A percentile compares a stretch with the other conserved stretches of the same genome.
Evolutionary conservation across 1,140 invertebrate genomes (phyloP).

Genomic region (Sinonovacula constricta): DNA sequence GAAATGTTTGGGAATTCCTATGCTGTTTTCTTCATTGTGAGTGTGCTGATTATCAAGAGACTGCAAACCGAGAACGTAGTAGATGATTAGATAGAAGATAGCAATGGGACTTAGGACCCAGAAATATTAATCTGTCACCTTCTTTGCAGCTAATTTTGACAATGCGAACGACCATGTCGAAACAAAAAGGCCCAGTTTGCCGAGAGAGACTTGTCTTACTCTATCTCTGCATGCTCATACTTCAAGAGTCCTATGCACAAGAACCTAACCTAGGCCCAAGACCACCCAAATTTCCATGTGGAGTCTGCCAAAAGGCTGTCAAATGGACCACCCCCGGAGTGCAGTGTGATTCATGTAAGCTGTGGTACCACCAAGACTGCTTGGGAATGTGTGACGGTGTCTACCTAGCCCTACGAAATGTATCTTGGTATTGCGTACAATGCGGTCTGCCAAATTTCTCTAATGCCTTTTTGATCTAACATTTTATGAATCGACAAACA

Average conservation of each 20-base stretch:
- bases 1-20: too few relatives aligned
- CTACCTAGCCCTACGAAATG: too few relatives aligned
- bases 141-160: not conserved
- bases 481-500: not conserved
- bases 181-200: not conserved
- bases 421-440: too few relatives aligned
- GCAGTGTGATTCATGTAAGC: not conserved
- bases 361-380: constrained; percentile 9
- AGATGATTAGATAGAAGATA: too few relatives aligned
- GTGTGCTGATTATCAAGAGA: too few relatives aligned
- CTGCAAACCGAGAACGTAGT: too few relatives aligned
- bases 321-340: constrained; percentile 16
- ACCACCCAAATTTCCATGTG: constrained; percentile 1
- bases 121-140: too few relatives aligned
- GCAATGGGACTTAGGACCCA: too few relatives aligned
- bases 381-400: constrained; percentile 1
- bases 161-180: not conserved
- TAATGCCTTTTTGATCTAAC: not conserved
- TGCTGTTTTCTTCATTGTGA: too few relatives aligned
- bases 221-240: not conserved
- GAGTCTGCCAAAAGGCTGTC: not conserved
- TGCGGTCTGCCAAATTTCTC: constrained; percentile 11
- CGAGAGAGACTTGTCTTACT: constrained; percentile 4
- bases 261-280: too few relatives aligned
- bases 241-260: too few relatives aligned